Evolutionary conservation across 2,888 invertebrate species (phyloP).

Genomic region (Strigamia crassipes): DNA sequence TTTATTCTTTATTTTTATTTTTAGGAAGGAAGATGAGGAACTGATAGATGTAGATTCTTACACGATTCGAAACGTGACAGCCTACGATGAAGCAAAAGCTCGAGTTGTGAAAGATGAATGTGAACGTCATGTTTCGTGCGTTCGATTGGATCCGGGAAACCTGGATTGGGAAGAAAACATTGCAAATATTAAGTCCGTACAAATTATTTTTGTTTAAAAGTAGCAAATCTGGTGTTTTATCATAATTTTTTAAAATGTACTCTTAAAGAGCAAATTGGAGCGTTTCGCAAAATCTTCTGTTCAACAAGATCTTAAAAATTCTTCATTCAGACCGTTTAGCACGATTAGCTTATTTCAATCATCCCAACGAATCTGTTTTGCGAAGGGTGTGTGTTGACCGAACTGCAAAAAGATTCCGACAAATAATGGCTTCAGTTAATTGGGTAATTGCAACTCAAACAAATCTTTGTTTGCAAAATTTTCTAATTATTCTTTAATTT

Average conservation of each 20-base stretch:
- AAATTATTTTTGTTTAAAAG: neutral
- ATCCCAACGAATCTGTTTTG: conserved; percentile 70
- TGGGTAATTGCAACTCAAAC: conserved; percentile 63
- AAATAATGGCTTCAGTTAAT: conserved; percentile 70
- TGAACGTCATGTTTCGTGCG: conserved; percentile 68
- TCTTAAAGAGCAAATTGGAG: conserved; percentile 66
- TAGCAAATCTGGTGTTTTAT: neutral
- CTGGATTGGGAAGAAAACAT: conserved; percentile 69
- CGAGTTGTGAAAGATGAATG: conserved; percentile 73
- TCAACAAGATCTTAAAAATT: conserved; percentile 68
- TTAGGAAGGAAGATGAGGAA: neutral
- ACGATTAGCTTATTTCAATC: conserved; percentile 66
- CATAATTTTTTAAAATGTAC: neutral
- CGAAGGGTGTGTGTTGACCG: conserved; percentile 73
- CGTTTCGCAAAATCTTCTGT: conserved; percentile 68
- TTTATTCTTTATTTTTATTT: neutral
- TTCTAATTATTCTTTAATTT: no score
- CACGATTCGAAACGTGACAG: conserved; percentile 60
- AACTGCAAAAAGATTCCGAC: conserved; percentile 66
- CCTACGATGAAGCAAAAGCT: conserved; percentile 67
- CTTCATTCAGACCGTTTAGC: conserved; percentile 68
- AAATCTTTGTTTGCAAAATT: neutral
- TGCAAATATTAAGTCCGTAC: neutral
- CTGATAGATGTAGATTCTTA: conserved; percentile 62
- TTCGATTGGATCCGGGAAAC: conserved; percentile 64